These are phyloP conservation scores for Suncus etruscus DNA, from an alignment of 2,113 vertebrate species.

Conservation along the genomic window DNA sequence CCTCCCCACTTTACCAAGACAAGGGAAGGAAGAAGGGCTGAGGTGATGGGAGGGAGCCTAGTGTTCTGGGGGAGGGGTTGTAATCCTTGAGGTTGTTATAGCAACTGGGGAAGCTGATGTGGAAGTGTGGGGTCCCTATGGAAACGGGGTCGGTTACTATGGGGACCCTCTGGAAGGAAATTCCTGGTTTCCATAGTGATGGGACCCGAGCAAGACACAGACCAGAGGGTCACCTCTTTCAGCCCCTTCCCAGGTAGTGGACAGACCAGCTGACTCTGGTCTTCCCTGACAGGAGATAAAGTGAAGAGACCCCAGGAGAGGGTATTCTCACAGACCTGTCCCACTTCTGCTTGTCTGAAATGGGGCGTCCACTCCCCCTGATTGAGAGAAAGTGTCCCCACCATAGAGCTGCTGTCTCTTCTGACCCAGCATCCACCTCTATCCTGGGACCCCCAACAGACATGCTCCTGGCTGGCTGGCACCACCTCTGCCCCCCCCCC, in stretches of 20 bases:
- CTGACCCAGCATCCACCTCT: not conserved
- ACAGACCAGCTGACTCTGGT: not conserved
- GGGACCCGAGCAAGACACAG: constrained; percentile 21
- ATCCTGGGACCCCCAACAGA: not conserved
- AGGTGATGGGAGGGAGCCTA: constrained; percentile 36
- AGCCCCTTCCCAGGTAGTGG: not conserved
- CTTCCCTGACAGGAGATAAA: not conserved
- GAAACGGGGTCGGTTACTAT: constrained; percentile 74
- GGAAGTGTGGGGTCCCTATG: constrained; percentile 69
- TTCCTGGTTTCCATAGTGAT: constrained; percentile 66
- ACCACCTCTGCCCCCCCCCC: not conserved
- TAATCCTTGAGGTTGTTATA: constrained; percentile 68
- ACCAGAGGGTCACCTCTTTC: constrained; percentile 24
- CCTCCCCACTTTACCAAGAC: not conserved
- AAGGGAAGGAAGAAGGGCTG: not conserved
- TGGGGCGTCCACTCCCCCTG: not conserved
- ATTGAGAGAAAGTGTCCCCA: not conserved
- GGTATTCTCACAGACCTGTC: not conserved
- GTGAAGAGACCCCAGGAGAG: not conserved
- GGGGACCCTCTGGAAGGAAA: constrained; percentile 65
- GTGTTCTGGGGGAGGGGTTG: not conserved
- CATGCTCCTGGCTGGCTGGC: not conserved
- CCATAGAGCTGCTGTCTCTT: not conserved
- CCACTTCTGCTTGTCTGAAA: constrained; percentile 2
- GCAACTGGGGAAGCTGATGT: constrained; percentile 67